Base-by-base conservation (phyloP, 2,113 vertebrate species). In the Elachura formosa region DNA sequence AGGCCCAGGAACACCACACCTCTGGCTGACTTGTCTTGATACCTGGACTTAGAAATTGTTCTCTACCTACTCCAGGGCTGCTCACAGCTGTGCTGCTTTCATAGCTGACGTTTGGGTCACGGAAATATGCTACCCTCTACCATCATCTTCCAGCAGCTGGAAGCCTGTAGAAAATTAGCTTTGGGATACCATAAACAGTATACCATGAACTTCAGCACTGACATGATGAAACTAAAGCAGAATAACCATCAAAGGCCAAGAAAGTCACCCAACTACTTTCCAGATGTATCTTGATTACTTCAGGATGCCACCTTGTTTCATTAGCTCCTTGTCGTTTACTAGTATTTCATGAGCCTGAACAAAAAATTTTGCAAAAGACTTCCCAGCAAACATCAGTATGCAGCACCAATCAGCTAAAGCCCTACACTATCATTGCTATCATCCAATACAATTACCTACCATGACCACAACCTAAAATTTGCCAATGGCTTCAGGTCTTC, bases 1-100 rank as follows among this genome's bases (percentile, higher is more conserved):
- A 23, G 26, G n/a, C 13, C 29, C 46, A 31, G 40, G 14, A 61
- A 10, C 0, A 1, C 55, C 1, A 8, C 54, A 15, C 29, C 40
- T 62, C 24, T n/a, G 48, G n/a, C 13, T 87, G 55, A 8, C 20
- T 46, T 36, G 25, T 26, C 18, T 28, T 28, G 23, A 36, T 5
- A 28, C 6, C 36, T 33, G 36, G 5, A 15, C 18, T 21, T 33
- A 17, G 10, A 56, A 26, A 5, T 6, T 66, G 36, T 33, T 29
- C 26, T 58, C 26, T 28, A 26, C 22, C 22, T 7, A 13, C 16
- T 29, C 26, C 58, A 58, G 7, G 6, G 11, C 8, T 73, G 18
- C 5, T 73, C 8, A 36, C 43, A 17, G 43, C 33, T 51, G 26
- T 15, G 23, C 14, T 58, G 33, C 51, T 51, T 58, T 64, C 43